These are phyloP conservation scores for Cuculus canorus DNA, from an alignment of 2,797 vertebrate species.

Conservation along the genomic window DNA sequence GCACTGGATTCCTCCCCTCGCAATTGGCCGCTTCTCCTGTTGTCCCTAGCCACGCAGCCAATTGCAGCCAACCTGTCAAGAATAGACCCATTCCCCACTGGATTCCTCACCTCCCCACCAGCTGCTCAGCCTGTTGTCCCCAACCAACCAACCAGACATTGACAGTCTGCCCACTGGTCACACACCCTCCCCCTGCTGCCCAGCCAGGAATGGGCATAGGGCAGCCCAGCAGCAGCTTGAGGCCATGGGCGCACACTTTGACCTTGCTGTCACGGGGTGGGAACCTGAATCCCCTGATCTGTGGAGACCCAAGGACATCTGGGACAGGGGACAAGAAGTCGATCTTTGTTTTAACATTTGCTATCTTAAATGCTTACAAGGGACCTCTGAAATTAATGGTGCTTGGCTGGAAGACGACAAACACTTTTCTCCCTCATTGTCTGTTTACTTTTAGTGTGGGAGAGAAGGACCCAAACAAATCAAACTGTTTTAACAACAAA, in stretches of 20 bases:
- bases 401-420: background rate
- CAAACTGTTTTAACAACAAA: background rate
- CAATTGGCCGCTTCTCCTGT: background rate
- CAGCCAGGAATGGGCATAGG: background rate
- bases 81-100: rapidly evolving
- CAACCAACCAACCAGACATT: too few species aligned
- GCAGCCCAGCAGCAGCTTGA: background rate
- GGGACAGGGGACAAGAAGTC: background rate
- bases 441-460: background rate
- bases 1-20: background rate
- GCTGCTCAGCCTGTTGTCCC: rapidly evolving
- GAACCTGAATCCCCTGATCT: rapidly evolving
- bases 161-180: background rate
- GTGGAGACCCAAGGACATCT: background rate
- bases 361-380: background rate
- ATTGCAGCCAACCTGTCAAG: background rate
- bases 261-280: background rate
- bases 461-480: background rate
- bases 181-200: too few species aligned
- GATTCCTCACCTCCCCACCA: background rate
- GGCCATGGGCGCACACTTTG: rapidly evolving
- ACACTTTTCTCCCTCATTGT: background rate
- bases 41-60: background rate
- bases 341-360: rapidly evolving
- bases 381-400: background rate